Conservation (phyloP, 2,888 invertebrate genomes). For the Leucoma salicis region DNA sequence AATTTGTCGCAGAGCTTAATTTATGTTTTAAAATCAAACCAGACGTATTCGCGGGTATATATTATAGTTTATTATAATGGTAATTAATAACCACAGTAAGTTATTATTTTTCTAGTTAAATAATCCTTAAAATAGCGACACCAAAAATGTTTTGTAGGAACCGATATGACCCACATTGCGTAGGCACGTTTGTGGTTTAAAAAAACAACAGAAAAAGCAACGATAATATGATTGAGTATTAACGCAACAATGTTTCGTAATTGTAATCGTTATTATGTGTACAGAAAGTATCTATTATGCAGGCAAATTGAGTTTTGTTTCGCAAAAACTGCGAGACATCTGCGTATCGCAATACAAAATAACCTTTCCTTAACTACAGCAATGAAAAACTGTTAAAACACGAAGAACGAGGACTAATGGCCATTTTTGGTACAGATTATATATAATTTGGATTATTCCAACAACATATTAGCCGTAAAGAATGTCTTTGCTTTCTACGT, state of each 20-base stretch:
- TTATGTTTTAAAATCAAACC: too few relatives aligned
- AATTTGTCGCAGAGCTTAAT: too few relatives aligned
- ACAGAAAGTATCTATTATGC: not conserved
- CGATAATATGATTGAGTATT: not conserved
- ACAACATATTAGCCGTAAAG: conserved; percentile 18
- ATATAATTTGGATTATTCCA: conserved; percentile 16
- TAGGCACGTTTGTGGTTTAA: not conserved
- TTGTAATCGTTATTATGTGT: not conserved
- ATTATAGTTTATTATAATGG: too few relatives aligned
- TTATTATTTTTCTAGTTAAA: too few relatives aligned
- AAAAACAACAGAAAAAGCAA: not conserved
- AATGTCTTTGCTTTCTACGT: conserved; percentile 26
- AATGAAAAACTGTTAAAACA: conserved; percentile 11
- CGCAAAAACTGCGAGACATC: conserved; percentile 2
- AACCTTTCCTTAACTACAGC: not conserved
- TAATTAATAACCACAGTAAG: too few relatives aligned
- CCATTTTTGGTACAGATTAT: conserved; percentile 12
- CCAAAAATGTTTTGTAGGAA: too few relatives aligned
- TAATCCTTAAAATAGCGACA: too few relatives aligned
- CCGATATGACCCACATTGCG: not conserved
- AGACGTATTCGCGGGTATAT: too few relatives aligned
- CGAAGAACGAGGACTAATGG: conserved; percentile 12
- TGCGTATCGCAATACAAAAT: not conserved
- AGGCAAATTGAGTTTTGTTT: not conserved
- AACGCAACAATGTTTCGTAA: not conserved